Conservation (phyloP, 2,797 vertebrate species). For the Hylomyscus alleni region DNA sequence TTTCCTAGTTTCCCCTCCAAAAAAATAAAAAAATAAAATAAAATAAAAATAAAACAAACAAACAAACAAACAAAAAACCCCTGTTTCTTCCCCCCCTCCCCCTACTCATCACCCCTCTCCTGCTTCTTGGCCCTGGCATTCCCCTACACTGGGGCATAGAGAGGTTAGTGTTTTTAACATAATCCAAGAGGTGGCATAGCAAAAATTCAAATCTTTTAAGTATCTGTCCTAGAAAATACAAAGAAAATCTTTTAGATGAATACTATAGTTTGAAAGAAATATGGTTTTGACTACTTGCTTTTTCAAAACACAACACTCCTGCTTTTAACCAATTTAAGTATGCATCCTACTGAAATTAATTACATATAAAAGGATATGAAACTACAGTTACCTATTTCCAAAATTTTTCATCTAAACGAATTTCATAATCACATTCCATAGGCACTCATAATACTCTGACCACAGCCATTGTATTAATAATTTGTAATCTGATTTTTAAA, state of each 20-base stretch:
- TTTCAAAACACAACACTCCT: not conserved
- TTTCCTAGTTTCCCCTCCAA: too few relatives aligned
- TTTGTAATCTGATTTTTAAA: not conserved
- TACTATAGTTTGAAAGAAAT: too few relatives aligned
- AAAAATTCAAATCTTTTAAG: not conserved
- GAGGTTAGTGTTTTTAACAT: not conserved
- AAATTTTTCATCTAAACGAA: not conserved
- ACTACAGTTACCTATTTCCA: not conserved
- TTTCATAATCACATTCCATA: not conserved
- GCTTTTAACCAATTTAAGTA: not conserved
- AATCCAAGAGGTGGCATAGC: not conserved
- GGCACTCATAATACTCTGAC: not conserved
- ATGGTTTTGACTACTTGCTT: not conserved
- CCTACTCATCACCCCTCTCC: too few relatives aligned
- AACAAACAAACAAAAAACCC: too few relatives aligned
- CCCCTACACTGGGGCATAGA: too few relatives aligned
- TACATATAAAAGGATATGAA: not conserved
- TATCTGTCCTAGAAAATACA: slow-evolving; percentile 20
- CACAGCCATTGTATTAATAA: not conserved
- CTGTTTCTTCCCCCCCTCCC: too few relatives aligned
- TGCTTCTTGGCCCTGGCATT: too few relatives aligned
- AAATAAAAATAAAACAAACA: too few relatives aligned
- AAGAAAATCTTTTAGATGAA: not conserved
- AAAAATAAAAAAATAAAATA: too few relatives aligned
- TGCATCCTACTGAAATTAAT: not conserved